Conservation (phyloP, 2,113 vertebrate species). For the Athene cunicularia region DNA sequence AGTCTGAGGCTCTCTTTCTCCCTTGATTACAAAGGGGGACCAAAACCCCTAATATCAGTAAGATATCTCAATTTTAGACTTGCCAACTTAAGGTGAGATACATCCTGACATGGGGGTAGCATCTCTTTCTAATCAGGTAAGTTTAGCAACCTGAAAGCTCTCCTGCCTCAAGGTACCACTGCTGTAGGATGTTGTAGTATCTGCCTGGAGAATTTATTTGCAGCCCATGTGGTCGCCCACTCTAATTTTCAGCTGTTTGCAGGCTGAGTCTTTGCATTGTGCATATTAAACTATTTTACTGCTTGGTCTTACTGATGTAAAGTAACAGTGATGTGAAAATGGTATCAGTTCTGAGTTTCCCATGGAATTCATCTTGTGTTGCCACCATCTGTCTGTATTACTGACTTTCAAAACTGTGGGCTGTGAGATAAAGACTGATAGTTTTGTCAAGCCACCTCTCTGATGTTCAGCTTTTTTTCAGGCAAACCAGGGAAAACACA, state of each 20-base stretch:
- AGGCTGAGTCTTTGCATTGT: neutral
- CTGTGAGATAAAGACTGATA: neutral
- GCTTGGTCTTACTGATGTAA: neutral
- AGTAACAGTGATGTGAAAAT: neutral
- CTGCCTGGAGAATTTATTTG: neutral
- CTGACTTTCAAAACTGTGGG: neutral
- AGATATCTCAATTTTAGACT: neutral
- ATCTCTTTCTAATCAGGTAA: neutral
- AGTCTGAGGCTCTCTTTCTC: neutral
- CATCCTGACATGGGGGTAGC: neutral
- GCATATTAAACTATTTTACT: neutral
- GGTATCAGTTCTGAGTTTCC: neutral
- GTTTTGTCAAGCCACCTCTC: neutral
- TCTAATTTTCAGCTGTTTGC: neutral
- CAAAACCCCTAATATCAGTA: accelerated
- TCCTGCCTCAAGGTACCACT: neutral
- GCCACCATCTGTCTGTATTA: slow-evolving; percentile 11
- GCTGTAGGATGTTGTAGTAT: neutral
- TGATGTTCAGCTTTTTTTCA: neutral
- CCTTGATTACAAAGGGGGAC: neutral
- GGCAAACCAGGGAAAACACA: neutral
- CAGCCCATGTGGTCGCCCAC: neutral
- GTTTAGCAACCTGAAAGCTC: neutral
- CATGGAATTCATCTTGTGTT: neutral
- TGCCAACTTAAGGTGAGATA: neutral